Percentiles rank a stretch among this genome's conserved stretches.
Evolutionary conservation across 2,113 vertebrate genomes (phyloP).

Genomic region (Aleadryas rufinucha): DNA sequence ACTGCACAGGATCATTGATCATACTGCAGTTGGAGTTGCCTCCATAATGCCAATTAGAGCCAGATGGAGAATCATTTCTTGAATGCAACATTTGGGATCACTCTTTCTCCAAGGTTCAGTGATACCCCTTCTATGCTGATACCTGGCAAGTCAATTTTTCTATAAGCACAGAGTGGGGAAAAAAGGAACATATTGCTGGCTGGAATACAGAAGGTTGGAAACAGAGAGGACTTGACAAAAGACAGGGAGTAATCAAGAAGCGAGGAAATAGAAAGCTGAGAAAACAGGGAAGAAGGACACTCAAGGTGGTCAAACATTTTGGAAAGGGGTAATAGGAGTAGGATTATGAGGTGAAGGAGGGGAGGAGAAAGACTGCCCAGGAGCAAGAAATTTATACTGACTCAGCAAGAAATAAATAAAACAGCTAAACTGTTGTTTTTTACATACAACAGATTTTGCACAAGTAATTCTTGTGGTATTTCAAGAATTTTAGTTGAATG

Average conservation of each 20-base stretch:
- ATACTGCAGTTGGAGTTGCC: background rate
- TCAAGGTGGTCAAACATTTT: background rate
- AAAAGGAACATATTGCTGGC: background rate
- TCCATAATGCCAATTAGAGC: background rate
- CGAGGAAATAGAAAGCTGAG: background rate
- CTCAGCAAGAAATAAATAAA: background rate
- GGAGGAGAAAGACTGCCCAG: background rate
- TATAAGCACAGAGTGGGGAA: accelerated
- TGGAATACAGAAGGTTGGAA: background rate
- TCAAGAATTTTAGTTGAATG: slow-evolving; percentile 43
- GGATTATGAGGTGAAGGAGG: background rate
- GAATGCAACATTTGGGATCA: background rate
- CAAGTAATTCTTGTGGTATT: background rate
- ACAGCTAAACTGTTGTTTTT: background rate
- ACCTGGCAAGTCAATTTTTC: background rate
- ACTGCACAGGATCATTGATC: background rate
- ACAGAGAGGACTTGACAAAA: background rate
- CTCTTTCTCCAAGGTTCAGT: background rate
- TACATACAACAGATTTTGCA: background rate
- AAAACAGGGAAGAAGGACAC: background rate
- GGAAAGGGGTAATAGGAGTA: background rate
- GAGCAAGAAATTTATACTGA: background rate
- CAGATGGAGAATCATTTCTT: background rate
- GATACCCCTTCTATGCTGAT: background rate
- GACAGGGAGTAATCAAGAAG: background rate